These are phyloP conservation scores for Baronia brevicornis DNA, from an alignment of 2,888 invertebrate genomes.

Conservation along the genomic window DNA sequence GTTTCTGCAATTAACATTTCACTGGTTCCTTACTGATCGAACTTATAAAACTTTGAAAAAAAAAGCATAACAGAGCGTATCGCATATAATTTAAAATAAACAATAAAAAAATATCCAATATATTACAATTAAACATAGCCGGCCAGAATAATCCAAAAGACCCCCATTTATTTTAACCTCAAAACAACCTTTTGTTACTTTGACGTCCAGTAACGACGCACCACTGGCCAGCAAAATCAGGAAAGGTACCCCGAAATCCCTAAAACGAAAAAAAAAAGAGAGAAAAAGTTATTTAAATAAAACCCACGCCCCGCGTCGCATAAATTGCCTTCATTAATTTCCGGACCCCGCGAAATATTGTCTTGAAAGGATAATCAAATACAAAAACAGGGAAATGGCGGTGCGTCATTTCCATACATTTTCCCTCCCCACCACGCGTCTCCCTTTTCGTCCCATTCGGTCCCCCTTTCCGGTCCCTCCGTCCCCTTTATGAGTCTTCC, in stretches of 20 bases:
- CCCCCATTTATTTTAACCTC: constrained; percentile 45
- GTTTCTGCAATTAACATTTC: too few relatives aligned
- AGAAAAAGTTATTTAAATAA: constrained; percentile 69
- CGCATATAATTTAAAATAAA: too few relatives aligned
- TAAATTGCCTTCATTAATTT: constrained; percentile 75
- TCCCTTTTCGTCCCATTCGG: constrained; percentile 54
- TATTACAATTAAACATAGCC: not conserved
- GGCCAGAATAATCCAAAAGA: constrained; percentile 6
- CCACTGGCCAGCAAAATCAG: constrained; percentile 57
- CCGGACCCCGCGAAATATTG: constrained; percentile 73
- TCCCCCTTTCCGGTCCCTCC: constrained; percentile 53
- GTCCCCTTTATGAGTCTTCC: constrained; percentile 69
- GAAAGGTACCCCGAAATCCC: constrained; percentile 62
- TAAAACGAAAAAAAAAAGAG: constrained; percentile 42
- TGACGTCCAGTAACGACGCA: constrained; percentile 42
- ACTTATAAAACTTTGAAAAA: too few relatives aligned
- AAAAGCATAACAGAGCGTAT: too few relatives aligned
- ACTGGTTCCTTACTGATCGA: too few relatives aligned
- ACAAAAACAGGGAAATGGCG: constrained; percentile 74
- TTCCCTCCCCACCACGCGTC: constrained; percentile 33
- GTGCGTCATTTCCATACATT: constrained; percentile 75
- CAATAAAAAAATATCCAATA: not conserved
- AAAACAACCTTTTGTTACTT: constrained; percentile 57
- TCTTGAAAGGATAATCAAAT: constrained; percentile 77
- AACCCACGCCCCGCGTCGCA: constrained; percentile 66